phyloP scores from a whole-genome alignment of 2,113 vertebrate species.

The Fregata magnificens region DNA sequence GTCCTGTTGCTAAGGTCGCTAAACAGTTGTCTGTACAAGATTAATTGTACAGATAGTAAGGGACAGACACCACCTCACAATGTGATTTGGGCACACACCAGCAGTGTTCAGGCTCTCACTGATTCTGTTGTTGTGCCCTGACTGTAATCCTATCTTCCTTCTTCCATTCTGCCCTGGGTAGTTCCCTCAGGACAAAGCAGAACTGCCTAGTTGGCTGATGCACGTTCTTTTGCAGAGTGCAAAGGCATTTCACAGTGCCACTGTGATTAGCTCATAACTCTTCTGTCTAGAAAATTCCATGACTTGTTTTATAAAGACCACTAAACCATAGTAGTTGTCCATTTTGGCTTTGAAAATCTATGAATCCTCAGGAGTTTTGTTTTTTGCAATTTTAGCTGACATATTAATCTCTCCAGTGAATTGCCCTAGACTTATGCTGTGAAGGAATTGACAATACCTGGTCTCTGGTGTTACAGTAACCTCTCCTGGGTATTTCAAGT shows the following conservation, averaged over 20 bases:
- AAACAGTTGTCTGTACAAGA: background rate
- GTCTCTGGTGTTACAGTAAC: background rate
- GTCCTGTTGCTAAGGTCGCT: background rate
- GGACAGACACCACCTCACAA: background rate
- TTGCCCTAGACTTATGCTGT: background rate
- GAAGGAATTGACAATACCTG: background rate
- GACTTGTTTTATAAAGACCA: background rate
- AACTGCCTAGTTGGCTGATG: background rate
- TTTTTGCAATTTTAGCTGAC: background rate
- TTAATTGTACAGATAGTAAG: background rate
- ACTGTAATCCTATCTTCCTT: background rate
- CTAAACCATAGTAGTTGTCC: background rate
- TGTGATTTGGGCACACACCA: background rate
- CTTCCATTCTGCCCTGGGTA: background rate
- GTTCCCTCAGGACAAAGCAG: background rate
- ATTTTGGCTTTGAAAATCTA: background rate
- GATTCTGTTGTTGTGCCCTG: background rate
- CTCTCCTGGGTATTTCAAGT: background rate
- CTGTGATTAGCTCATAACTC: background rate
- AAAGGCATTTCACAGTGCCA: background rate
- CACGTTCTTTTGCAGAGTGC: background rate
- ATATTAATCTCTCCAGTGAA: background rate
- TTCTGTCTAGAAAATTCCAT: background rate
- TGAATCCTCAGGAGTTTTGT: background rate
- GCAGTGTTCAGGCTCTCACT: background rate